Conservation (phyloP, 1,140 invertebrate species). For the Procambarus clarkii region DNA sequence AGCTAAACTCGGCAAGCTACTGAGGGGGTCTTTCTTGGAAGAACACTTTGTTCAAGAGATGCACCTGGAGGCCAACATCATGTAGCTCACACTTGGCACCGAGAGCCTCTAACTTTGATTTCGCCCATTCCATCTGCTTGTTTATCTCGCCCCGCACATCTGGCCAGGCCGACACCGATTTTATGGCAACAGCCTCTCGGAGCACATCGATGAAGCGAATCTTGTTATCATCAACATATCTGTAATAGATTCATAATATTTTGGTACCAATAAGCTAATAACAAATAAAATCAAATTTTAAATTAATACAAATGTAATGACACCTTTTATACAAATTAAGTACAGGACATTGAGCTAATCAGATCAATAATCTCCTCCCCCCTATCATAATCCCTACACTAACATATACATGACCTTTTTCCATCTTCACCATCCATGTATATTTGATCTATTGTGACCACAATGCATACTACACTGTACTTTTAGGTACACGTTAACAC, state of each 20-base stretch:
- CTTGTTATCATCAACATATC: conserved; percentile 88
- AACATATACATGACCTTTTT: too few species aligned
- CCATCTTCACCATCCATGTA: too few species aligned
- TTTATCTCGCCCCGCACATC: conserved; percentile 85
- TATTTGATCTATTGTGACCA: too few species aligned
- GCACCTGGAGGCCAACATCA: conserved; percentile 86
- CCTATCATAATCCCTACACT: too few species aligned
- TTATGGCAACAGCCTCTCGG: conserved; percentile 92
- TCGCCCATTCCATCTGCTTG: conserved; percentile 89
- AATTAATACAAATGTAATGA: background rate
- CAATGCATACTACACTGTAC: too few species aligned
- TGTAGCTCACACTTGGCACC: conserved; percentile 86
- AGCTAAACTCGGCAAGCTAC: too few species aligned
- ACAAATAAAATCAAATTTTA: background rate
- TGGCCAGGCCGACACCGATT: conserved; percentile 95
- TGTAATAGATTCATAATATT: conserved; percentile 75
- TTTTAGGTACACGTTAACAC: too few species aligned
- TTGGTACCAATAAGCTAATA: background rate
- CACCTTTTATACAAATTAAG: background rate
- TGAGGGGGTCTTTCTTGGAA: too few species aligned
- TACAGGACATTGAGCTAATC: too few species aligned
- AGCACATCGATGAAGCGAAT: conserved; percentile 87
- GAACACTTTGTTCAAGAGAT: too few species aligned
- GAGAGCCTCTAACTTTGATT: conserved; percentile 84
- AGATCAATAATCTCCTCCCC: too few species aligned